Evolutionary conservation across 1,140 invertebrate genomes (phyloP).

Genomic region (Asbolus verrucosus): DNA sequence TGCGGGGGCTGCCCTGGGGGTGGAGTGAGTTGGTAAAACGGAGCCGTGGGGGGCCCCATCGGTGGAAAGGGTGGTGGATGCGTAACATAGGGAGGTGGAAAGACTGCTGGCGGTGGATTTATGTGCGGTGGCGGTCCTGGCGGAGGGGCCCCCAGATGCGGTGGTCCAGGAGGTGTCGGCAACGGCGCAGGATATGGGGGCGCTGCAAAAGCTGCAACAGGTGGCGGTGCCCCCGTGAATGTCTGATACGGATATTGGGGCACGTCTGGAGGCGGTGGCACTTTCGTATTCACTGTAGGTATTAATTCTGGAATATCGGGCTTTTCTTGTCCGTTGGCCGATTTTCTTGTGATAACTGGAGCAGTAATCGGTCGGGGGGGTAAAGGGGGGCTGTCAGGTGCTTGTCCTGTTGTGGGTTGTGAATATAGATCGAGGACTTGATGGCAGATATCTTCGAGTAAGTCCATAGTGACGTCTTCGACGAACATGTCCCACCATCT

Average conservation of each 20-base stretch:
- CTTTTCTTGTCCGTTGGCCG: conserved; percentile 56
- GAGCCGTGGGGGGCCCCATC: conserved; percentile 56
- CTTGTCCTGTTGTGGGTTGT: conserved; percentile 67
- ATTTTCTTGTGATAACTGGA: neutral
- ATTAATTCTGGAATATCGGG: conserved; percentile 43
- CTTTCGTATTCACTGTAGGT: conserved; percentile 62
- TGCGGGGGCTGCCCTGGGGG: conserved; percentile 43
- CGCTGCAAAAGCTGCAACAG: conserved; percentile 31
- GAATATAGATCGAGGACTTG: conserved; percentile 91
- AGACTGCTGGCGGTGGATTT: conserved; percentile 59
- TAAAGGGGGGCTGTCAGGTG: conserved; percentile 66
- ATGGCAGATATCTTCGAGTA: conserved; percentile 98
- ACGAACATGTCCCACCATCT: conserved; percentile 99
- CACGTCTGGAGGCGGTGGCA: conserved; percentile 64
- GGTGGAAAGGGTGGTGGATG: conserved; percentile 58
- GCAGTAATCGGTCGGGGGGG: conserved; percentile 61
- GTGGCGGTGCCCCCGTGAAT: conserved; percentile 64
- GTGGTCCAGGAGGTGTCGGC: conserved; percentile 30
- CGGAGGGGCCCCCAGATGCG: conserved; percentile 57
- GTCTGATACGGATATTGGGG: conserved; percentile 63
- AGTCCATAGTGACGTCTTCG: conserved; percentile 94
- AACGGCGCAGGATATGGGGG: conserved; percentile 46
- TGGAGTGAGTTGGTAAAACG: conserved; percentile 63
- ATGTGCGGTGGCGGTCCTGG: conserved; percentile 62
- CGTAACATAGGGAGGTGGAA: conserved; percentile 56